phyloP scores from a whole-genome alignment of 2,888 invertebrate genomes.

The Polydesmus complanatus region DNA sequence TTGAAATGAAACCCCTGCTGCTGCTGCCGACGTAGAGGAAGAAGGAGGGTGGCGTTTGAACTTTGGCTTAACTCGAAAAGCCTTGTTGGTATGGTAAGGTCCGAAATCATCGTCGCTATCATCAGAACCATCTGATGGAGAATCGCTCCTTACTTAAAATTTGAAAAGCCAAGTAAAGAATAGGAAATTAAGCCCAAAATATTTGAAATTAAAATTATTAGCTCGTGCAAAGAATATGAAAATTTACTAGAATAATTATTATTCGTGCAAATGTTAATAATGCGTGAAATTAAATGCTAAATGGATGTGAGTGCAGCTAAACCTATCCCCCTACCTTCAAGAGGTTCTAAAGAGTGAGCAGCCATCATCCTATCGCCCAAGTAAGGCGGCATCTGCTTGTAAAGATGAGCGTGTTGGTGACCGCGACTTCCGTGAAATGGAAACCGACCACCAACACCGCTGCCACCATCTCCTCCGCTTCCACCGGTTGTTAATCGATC shows the following conservation, averaged over 20 bases:
- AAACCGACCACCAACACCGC: slow-evolving; percentile 19
- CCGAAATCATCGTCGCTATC: slow-evolving; percentile 33
- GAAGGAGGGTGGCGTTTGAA: slow-evolving; percentile 32
- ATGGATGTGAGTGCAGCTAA: neutral
- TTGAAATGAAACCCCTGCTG: slow-evolving; percentile 4
- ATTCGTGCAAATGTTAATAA: neutral
- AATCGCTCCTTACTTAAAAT: slow-evolving; percentile 28
- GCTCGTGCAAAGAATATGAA: slow-evolving; percentile 5
- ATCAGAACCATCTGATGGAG: slow-evolving; percentile 36
- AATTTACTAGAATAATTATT: neutral
- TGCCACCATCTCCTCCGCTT: slow-evolving; percentile 4
- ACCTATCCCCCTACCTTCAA: slow-evolving; percentile 15
- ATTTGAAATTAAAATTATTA: neutral
- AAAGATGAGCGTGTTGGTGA: slow-evolving; percentile 7
- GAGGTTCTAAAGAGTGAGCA: slow-evolving; percentile 24
- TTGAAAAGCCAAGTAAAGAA: slow-evolving; percentile 8
- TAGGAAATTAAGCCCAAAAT: neutral
- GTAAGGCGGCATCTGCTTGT: slow-evolving; percentile 12
- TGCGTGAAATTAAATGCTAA: neutral
- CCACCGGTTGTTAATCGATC: neutral
- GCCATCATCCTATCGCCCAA: slow-evolving; percentile 21
- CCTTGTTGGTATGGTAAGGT: slow-evolving; percentile 22
- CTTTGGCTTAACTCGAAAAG: slow-evolving; percentile 26
- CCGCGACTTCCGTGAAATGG: slow-evolving; percentile 12
- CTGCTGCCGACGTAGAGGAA: slow-evolving; percentile 18